phyloP scores from a whole-genome alignment of 2,888 invertebrate genomes.

The Rhynchonema sp. region DNA sequence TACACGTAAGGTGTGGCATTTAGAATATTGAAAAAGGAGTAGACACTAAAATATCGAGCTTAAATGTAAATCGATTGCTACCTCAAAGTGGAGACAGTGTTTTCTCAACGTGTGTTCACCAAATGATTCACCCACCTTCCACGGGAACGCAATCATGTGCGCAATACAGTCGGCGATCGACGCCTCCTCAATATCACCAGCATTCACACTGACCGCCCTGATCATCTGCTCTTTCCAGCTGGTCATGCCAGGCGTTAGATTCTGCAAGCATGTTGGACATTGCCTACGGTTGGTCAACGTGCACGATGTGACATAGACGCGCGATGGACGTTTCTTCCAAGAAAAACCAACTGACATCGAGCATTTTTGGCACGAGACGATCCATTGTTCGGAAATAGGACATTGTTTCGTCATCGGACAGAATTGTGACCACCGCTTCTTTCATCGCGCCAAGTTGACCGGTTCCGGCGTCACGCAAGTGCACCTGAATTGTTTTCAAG shows the following conservation, averaged over 20 bases:
- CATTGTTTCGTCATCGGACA: constrained; percentile 36
- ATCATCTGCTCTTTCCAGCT: constrained; percentile 14
- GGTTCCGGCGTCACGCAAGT: constrained; percentile 16
- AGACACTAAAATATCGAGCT: no score
- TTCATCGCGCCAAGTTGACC: constrained; percentile 31
- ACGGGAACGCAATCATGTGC: constrained; percentile 41
- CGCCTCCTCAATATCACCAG: constrained; percentile 40
- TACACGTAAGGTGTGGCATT: no score
- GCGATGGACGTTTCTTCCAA: constrained; percentile 8
- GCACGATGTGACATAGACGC: background rate
- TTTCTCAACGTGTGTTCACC: background rate
- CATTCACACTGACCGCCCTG: constrained; percentile 32
- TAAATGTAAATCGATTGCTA: no score
- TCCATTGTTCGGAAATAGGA: constrained; percentile 15
- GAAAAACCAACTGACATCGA: background rate
- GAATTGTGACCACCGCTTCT: constrained; percentile 36
- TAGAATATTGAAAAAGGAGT: no score
- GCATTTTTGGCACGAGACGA: background rate
- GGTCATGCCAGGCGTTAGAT: constrained; percentile 14
- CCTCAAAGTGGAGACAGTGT: constrained; percentile 1
- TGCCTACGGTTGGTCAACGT: no score
- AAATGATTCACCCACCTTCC: constrained; percentile 29
- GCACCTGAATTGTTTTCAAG: background rate
- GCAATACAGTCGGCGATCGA: constrained; percentile 36
- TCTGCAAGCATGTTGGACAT: constrained; percentile 6